A percentile compares a stretch with the other conserved stretches of the same genome.
phyloP scores from a whole-genome alignment of 2,113 vertebrate species.

The Lates calcarifer region DNA sequence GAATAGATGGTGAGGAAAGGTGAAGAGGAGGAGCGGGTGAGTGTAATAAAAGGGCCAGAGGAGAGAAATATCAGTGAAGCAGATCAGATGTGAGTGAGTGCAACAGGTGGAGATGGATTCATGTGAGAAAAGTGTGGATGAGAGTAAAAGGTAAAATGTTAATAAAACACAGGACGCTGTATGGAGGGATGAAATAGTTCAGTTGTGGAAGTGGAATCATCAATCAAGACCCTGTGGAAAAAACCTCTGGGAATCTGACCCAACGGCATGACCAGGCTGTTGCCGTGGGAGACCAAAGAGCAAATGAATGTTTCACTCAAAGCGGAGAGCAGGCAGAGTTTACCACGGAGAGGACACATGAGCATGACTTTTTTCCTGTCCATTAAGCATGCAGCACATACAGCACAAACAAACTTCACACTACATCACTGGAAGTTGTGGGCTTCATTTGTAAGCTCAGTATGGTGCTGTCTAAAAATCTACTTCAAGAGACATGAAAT shows the following conservation, averaged over 20 bases:
- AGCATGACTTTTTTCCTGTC: background rate
- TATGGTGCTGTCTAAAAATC: background rate
- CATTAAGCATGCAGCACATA: too few relatives aligned
- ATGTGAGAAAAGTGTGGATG: conserved; percentile 3
- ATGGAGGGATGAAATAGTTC: conserved; percentile 12
- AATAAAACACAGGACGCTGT: background rate
- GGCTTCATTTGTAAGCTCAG: background rate
- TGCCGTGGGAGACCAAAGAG: conserved; percentile 31
- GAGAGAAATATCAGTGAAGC: background rate
- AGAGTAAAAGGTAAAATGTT: background rate
- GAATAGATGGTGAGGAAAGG: conserved; percentile 7
- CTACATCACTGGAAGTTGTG: background rate
- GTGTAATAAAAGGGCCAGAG: background rate
- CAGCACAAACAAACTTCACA: background rate
- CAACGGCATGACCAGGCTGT: conserved; percentile 34
- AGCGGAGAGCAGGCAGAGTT: background rate
- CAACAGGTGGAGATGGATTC: conserved; percentile 14
- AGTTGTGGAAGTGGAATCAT: conserved; percentile 42
- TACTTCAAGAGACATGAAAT: background rate
- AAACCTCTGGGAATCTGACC: conserved; percentile 36
- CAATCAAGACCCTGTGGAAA: conserved; percentile 41
- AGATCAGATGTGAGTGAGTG: background rate
- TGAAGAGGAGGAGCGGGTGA: background rate
- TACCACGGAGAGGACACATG: background rate
- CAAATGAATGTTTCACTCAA: conserved; percentile 15